Conservation (phyloP, 1,140 invertebrate species). For the Cotesia typhae region DNA sequence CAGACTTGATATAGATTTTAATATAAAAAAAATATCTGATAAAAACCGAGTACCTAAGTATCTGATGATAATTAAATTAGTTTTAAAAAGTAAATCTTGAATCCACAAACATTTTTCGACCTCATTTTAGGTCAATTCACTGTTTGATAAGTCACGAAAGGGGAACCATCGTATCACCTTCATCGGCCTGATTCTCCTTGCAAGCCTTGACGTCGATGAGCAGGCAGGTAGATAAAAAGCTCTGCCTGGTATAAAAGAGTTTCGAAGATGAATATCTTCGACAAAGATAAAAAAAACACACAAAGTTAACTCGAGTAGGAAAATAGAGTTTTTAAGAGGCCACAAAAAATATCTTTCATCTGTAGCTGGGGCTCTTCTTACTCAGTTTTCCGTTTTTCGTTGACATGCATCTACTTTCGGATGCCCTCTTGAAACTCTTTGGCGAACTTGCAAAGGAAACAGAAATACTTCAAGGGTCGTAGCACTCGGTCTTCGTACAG, state of each 20-base stretch:
- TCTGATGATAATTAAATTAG: too few relatives aligned
- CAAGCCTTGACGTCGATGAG: too few relatives aligned
- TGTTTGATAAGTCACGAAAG: too few relatives aligned
- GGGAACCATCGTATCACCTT: too few relatives aligned
- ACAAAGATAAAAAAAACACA: background rate
- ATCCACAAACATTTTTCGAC: too few relatives aligned
- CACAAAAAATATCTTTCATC: constrained; percentile 36
- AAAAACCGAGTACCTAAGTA: too few relatives aligned
- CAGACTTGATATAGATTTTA: too few relatives aligned
- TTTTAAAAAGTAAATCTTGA: too few relatives aligned
- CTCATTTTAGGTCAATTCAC: too few relatives aligned
- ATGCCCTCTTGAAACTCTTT: constrained; percentile 13
- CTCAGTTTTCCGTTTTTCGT: constrained; percentile 25
- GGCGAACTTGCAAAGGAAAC: constrained; percentile 32
- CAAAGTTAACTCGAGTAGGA: background rate
- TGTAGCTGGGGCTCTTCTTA: constrained; percentile 25
- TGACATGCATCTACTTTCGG: constrained; percentile 36
- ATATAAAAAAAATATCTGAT: too few relatives aligned
- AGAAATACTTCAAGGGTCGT: constrained; percentile 6
- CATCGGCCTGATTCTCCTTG: too few relatives aligned
- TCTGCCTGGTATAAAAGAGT: background rate
- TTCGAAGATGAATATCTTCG: background rate
- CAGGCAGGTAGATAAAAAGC: too few relatives aligned
- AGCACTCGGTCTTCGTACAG: background rate
- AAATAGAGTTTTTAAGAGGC: constrained; percentile 3